Conservation (phyloP, 2,888 invertebrate genomes). For the Argyra leucocephala region DNA sequence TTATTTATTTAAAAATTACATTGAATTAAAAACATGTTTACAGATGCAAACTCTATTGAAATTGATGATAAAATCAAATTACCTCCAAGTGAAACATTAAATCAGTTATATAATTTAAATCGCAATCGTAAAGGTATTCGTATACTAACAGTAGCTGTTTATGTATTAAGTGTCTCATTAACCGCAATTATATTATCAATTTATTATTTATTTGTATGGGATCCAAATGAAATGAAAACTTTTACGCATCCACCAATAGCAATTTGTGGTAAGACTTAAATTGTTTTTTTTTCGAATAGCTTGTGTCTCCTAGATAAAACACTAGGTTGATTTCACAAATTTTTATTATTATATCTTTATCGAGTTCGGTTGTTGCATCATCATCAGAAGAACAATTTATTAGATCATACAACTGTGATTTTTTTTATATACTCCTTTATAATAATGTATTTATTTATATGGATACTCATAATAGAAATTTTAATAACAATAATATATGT, state of each 20-base stretch:
- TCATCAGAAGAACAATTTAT: too few relatives aligned
- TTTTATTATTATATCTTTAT: not conserved
- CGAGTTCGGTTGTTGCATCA: too few relatives aligned
- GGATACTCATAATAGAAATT: too few relatives aligned
- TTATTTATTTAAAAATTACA: not conserved
- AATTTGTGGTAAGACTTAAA: conserved; percentile 39
- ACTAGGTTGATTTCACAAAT: not conserved
- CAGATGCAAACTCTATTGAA: conserved; percentile 41
- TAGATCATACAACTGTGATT: too few relatives aligned
- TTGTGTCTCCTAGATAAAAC: not conserved
- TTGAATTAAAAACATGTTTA: conserved; percentile 32
- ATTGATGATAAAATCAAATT: conserved; percentile 40
- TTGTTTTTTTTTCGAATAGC: conserved; percentile 4
- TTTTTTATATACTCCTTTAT: too few relatives aligned
- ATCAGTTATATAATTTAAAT: conserved; percentile 57
- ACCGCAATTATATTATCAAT: conserved; percentile 88
- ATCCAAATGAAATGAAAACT: conserved; percentile 51
- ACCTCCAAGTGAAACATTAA: conserved; percentile 43
- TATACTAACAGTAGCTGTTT: conserved; percentile 85
- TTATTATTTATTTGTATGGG: conserved; percentile 92
- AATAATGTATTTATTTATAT: too few relatives aligned
- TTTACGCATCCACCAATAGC: conserved; percentile 39
- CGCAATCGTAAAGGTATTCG: conserved; percentile 75
- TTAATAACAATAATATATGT: too few relatives aligned
- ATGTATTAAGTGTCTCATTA: conserved; percentile 86